Conservation (phyloP, 2,797 vertebrate genomes). For the Argentina silus region DNA sequence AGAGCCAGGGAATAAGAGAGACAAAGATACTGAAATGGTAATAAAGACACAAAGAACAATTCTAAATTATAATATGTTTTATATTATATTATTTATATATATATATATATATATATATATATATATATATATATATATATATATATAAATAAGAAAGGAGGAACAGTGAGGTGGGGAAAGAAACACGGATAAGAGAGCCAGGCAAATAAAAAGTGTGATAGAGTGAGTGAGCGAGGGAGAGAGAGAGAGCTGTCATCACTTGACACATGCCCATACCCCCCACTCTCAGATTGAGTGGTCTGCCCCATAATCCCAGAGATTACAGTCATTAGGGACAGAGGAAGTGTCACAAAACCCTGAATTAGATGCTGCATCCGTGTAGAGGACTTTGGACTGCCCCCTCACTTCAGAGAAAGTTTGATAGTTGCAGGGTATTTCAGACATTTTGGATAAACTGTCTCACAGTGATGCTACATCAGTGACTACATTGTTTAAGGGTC, state of each 20-base stretch:
- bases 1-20: too few relatives aligned
- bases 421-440: neutral
- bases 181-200: neutral
- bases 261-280: neutral
- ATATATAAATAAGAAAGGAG: neutral
- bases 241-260: neutral
- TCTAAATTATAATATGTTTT: too few relatives aligned
- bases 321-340: constrained; percentile 68
- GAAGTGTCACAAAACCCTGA: constrained; percentile 45
- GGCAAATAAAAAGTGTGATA: neutral
- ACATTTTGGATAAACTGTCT: neutral
- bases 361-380: constrained; percentile 49
- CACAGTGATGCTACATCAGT: neutral
- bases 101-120: neutral
- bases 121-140: too few relatives aligned
- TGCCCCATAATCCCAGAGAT: constrained; percentile 57
- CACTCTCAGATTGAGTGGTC: constrained; percentile 35
- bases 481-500: neutral
- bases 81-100: neutral
- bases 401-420: constrained; percentile 12
- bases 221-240: constrained; percentile 17
- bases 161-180: neutral
- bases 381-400: constrained; percentile 2
- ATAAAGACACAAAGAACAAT: too few relatives aligned
- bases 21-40: too few relatives aligned